A percentile compares a stretch with the other conserved stretches of the same genome.
Evolutionary conservation across 35 echinoderm and acorn worm genomes (phyloP).

Genomic region (Heliocidaris erythrogramma): DNA sequence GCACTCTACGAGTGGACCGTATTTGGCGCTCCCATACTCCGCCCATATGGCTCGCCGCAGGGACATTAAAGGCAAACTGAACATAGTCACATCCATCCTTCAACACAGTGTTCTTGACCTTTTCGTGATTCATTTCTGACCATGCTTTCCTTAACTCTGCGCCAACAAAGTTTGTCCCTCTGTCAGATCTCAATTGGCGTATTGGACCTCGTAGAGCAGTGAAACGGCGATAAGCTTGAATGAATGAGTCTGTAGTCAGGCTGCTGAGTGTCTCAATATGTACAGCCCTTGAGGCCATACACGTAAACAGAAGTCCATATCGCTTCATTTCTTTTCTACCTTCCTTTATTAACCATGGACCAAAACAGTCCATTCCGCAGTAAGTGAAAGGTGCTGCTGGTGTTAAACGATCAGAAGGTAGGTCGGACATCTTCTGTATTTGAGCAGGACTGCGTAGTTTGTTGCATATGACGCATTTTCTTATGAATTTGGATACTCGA

Average conservation of each 20-base stretch:
- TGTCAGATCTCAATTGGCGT: too few relatives aligned
- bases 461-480: conserved; percentile 53
- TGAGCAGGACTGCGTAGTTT: conserved; percentile 24
- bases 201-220: conserved; percentile 57
- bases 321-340: conserved; percentile 67
- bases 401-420: conserved; percentile 53
- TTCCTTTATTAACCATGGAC: conserved; percentile 63
- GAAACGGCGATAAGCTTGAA: conserved; percentile 56
- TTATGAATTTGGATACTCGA: conserved; percentile 49
- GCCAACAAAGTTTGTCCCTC: too few relatives aligned
- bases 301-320: conserved; percentile 71
- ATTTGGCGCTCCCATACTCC: too few relatives aligned
- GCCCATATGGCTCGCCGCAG: too few relatives aligned
- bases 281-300: too few relatives aligned
- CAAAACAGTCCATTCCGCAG: conserved; percentile 72
- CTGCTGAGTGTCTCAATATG: too few relatives aligned
- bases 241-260: conserved; percentile 72
- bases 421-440: conserved; percentile 73
- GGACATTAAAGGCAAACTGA: conserved; percentile 69
- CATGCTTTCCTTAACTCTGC: too few relatives aligned
- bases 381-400: conserved; percentile 70
- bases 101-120: conserved; percentile 45
- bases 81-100: conserved; percentile 58
- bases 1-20: too few relatives aligned
- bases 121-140: too few relatives aligned